Evolutionary conservation across 2,888 invertebrate species (phyloP).

Genomic region (Nephrotoma guestfalica): DNA sequence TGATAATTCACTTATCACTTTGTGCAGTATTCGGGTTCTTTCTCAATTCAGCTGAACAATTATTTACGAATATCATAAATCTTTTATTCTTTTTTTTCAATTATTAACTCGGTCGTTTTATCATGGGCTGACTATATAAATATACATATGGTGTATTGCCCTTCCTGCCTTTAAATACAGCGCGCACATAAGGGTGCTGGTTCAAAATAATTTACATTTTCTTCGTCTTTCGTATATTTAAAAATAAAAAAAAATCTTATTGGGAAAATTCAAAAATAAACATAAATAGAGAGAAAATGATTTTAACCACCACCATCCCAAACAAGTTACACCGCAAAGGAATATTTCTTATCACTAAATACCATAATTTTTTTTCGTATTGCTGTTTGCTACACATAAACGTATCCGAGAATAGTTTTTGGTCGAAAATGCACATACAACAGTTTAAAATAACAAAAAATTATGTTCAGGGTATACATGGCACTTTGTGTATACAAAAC

Average conservation of each 20-base stretch:
- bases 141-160: no score
- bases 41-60: neutral
- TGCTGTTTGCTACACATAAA: neutral
- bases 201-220: no score
- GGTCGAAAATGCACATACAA: neutral
- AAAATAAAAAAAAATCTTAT: neutral
- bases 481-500: neutral
- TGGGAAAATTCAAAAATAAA: neutral
- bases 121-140: neutral
- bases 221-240: neutral
- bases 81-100: neutral
- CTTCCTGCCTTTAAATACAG: neutral
- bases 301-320: neutral
- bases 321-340: neutral
- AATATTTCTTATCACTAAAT: neutral
- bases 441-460: neutral
- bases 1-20: neutral
- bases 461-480: neutral
- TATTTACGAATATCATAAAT: neutral
- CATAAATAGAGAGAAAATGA: neutral
- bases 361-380: neutral
- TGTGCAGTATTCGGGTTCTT: neutral
- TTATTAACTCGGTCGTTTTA: neutral
- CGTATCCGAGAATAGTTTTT: neutral
- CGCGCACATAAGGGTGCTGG: neutral